Evolutionary conservation across 2,797 vertebrate species (phyloP), one percentile per base, ranked within the genome.

Genomic region (Arremon aurantiirostris): DNA sequence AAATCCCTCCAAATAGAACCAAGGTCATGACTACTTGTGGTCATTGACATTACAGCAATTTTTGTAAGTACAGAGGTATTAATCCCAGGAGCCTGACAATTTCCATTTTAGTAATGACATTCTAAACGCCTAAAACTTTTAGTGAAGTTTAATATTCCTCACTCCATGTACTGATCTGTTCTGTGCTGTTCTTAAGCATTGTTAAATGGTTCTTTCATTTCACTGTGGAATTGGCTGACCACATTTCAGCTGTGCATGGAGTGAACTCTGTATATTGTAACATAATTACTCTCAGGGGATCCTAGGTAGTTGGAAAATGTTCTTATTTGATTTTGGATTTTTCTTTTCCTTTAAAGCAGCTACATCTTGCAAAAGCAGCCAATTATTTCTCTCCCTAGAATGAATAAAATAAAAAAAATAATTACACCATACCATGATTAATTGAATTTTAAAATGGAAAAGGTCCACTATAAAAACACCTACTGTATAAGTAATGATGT

Each of bases 1-100:
- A 86, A 94, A 92, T 85, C 79, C 69, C 82, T 96, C 59, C 80
- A 93, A 90, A 96, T 46, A 95, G 82, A 95, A 82, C 59, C 3
- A 35, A 97, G 89, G 89, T 94, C 80, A 4, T 32, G 87, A 84
- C 82, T 94, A 64, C 85, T 86, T 91, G 82, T 82, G 89, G 91
- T 76, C 94, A 86, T 8, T 79, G 82, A 93, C 32, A 41, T 86
- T 86, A 90, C 30, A 64, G 80, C 77, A 86, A 82, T 94, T 95
- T 94, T 83, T 72, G 0, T 86, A 92, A 95, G 78, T 70, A 87
- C 24, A 78, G 82, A 56, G 61, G 86, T 89, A 92, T 93, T 92
- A 95, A 96, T 90, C 85, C 82, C 82, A 52, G 82, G 52, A 76
- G 76, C 46, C 52, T 28, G 37, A 94, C 82, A 79, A 94, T 88